A percentile compares a stretch with the other conserved stretches of the same genome.
Evolutionary conservation across 2,888 invertebrate genomes (phyloP).

Genomic region (Leptothorax acervorum): DNA sequence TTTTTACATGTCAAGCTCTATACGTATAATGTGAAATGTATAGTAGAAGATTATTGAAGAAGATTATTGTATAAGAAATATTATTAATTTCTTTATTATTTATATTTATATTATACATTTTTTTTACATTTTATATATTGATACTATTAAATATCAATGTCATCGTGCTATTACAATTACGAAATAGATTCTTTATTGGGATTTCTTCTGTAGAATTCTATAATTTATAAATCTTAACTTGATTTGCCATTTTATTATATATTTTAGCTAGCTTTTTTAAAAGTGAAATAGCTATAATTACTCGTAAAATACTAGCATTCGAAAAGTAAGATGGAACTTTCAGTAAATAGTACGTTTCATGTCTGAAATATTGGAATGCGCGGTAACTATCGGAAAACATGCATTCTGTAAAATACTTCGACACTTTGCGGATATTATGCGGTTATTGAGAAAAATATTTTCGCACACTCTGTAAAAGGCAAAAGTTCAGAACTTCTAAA

Average conservation of each 20-base stretch:
- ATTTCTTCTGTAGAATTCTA: background rate
- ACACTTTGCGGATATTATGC: conserved; percentile 22
- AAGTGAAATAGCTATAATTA: background rate
- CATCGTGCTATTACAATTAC: background rate
- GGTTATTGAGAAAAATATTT: conserved; percentile 44
- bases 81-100: background rate
- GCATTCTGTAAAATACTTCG: conserved; percentile 30
- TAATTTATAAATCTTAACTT: background rate
- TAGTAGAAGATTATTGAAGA: too few species aligned
- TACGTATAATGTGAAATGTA: background rate
- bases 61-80: background rate
- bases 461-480: background rate
- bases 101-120: background rate
- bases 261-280: background rate
- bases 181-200: background rate
- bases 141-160: background rate
- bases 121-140: background rate
- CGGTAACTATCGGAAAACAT: conserved; percentile 13
- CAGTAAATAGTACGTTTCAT: background rate
- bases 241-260: background rate
- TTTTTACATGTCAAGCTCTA: background rate
- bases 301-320: background rate
- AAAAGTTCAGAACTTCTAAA: background rate
- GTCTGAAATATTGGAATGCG: background rate
- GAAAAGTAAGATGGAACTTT: background rate